A percentile compares a stretch with the other conserved stretches of the same genome.
phyloP scores from a whole-genome alignment of 2,797 vertebrate species.

The Tokudaia tokunoshimensis region DNA sequence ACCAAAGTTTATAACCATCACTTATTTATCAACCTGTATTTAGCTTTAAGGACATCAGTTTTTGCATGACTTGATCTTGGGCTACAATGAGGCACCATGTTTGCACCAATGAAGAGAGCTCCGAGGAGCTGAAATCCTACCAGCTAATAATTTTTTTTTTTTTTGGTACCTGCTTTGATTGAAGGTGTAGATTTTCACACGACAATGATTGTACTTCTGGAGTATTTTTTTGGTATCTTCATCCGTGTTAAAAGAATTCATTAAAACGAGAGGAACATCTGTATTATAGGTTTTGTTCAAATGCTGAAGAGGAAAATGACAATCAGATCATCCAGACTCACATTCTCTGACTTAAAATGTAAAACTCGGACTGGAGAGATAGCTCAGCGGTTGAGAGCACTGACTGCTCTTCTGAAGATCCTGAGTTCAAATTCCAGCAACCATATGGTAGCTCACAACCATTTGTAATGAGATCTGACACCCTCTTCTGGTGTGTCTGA shows the following conservation, averaged over 20 bases:
- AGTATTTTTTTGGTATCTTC: constrained; percentile 96
- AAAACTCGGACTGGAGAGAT: background rate
- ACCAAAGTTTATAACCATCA: constrained; percentile 24
- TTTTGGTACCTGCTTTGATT: constrained; percentile 96
- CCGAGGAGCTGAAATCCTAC: background rate
- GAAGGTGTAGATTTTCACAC: constrained; percentile 96
- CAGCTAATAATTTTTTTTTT: background rate
- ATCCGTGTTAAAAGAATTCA: constrained; percentile 95
- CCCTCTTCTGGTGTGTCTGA: too few relatives aligned
- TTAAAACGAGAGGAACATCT: constrained; percentile 93
- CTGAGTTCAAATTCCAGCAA: too few relatives aligned
- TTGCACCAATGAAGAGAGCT: constrained; percentile 7
- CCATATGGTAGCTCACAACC: too few relatives aligned
- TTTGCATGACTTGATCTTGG: background rate
- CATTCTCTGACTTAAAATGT: constrained; percentile 56
- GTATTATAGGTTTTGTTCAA: constrained; percentile 96
- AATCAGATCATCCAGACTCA: constrained; percentile 67
- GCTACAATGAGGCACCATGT: background rate
- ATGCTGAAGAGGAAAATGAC: constrained; percentile 89
- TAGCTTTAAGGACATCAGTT: constrained; percentile 29
- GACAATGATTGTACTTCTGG: constrained; percentile 96
- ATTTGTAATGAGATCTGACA: too few relatives aligned
- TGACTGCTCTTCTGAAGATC: too few relatives aligned
- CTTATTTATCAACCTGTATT: background rate
- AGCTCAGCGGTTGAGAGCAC: too few relatives aligned